phyloP scores from a whole-genome alignment of 1,140 invertebrate species.

The Cydia fagiglandana region DNA sequence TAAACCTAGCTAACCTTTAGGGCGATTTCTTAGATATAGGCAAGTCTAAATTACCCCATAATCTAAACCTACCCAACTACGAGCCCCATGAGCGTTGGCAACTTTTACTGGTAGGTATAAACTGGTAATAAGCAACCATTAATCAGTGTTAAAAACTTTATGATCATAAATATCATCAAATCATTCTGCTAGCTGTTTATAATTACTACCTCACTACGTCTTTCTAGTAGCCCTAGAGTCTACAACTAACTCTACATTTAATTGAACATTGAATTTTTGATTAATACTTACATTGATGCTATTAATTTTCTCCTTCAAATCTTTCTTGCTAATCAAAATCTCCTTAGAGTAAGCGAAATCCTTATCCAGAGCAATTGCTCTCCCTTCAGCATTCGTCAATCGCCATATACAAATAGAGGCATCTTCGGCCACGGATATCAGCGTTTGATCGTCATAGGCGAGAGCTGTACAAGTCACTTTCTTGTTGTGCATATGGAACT shows the following conservation, averaged over 20 bases:
- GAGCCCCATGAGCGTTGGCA: too few species aligned
- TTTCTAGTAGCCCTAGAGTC: too few species aligned
- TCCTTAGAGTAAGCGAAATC: constrained; percentile 88
- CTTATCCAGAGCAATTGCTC: constrained; percentile 84
- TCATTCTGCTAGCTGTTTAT: too few species aligned
- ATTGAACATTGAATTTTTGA: too few species aligned
- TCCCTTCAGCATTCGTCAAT: constrained; percentile 87
- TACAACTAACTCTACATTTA: too few species aligned
- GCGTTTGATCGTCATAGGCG: constrained; percentile 88
- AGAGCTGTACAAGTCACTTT: constrained; percentile 82
- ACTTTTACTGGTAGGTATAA: too few species aligned
- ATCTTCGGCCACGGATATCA: constrained; percentile 87
- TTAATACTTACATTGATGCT: constrained; percentile 68
- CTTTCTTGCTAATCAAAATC: constrained; percentile 83
- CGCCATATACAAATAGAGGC: constrained; percentile 92
- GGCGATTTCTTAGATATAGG: too few species aligned
- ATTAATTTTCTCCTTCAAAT: constrained; percentile 84
- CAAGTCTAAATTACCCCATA: not conserved
- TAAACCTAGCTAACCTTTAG: not conserved
- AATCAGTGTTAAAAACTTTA: too few species aligned
- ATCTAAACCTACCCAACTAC: not conserved
- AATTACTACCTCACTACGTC: too few species aligned
- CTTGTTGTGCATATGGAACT: constrained; percentile 85
- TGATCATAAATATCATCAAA: too few species aligned
- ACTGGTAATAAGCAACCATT: too few species aligned